Conservation (phyloP, 2,888 invertebrate genomes). For the Clistopyga incitator region DNA sequence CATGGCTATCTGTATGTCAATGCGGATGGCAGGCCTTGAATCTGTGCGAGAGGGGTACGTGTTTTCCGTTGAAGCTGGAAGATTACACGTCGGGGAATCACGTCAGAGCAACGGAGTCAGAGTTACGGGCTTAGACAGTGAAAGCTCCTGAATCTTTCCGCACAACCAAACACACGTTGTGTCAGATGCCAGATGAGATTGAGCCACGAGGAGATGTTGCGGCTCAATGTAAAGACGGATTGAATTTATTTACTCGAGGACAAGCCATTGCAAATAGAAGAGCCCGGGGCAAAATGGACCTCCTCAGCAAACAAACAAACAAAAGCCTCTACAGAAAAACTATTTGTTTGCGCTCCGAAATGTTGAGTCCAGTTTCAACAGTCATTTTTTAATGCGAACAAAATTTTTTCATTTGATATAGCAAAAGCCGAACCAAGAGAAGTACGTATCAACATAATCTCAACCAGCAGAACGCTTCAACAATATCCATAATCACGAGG, state of each 20-base stretch:
- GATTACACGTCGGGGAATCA: slow-evolving; percentile 33
- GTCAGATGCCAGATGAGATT: not conserved
- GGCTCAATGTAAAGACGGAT: not conserved
- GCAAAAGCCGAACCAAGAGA: no score
- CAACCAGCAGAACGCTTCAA: not conserved
- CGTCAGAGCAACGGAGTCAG: slow-evolving; percentile 44
- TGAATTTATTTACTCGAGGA: not conserved
- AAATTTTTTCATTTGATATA: not conserved
- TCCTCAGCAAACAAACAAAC: no score
- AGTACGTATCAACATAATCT: not conserved
- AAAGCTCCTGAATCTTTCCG: not conserved
- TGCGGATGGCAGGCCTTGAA: not conserved
- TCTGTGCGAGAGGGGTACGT: slow-evolving; percentile 4
- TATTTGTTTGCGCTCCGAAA: no score
- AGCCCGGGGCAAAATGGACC: no score
- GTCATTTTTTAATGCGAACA: not conserved
- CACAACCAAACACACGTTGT: not conserved
- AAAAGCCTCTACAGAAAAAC: no score
- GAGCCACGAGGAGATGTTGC: not conserved
- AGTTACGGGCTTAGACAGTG: slow-evolving; percentile 5
- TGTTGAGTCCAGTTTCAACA: not conserved
- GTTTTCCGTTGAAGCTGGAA: slow-evolving; percentile 5
- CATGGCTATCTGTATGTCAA: not conserved
- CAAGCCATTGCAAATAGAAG: not conserved
- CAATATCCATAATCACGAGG: not conserved